Evolutionary conservation across 2,797 vertebrate species (phyloP), one percentile per base, ranked within the genome.

Genomic region (Macropus fuliginosus): DNA sequence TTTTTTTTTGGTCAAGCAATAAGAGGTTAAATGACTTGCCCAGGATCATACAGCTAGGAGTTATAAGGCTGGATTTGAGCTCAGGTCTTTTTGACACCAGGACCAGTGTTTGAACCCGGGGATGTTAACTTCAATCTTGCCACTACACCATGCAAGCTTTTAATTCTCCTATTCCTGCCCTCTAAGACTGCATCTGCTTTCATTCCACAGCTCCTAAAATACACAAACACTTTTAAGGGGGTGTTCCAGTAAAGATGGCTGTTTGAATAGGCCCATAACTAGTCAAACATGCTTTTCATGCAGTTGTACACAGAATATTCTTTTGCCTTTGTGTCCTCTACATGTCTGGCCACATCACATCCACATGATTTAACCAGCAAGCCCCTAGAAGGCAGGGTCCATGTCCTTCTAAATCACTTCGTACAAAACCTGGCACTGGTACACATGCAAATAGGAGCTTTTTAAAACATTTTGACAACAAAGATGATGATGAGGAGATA

Each of bases 401-500:
- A 12, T 46, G 40, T 87, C 74, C 50, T 50, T 87, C 74, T 87
- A 87, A 50, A 87, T 87, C 74, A 87, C 40, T 50, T 11, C 14
- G 40, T 4, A 40, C 16, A 5, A 34, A 90, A 54, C 21, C 52
- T 40, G 29, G 16, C 54, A 11, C 12, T 5, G 59, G 29, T 28
- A 3, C 55, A 10, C 16, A 55, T 92, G 56, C 54, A 74, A 56
- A 89, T 59, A 74, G 92, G 50, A 12, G 66, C 92, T 46, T 87
- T 87, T 12, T 81, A 91, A 62, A 91, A 59, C 29, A 93, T 92
- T 95, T 59, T 50, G 92, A 95, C 40, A 59, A 55, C 90, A 59
- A 54, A 3, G 57, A 56, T 1, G 74, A 31, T 46, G 16, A 46
- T 3, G 34, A 93, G 1, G 3, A 1, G 87, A 94, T 90, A 52